Percentiles rank a stretch among this genome's conserved stretches.
These are phyloP conservation scores for Scatophagus argus DNA, from an alignment of 2,113 vertebrate genomes.

Conservation along the genomic window DNA sequence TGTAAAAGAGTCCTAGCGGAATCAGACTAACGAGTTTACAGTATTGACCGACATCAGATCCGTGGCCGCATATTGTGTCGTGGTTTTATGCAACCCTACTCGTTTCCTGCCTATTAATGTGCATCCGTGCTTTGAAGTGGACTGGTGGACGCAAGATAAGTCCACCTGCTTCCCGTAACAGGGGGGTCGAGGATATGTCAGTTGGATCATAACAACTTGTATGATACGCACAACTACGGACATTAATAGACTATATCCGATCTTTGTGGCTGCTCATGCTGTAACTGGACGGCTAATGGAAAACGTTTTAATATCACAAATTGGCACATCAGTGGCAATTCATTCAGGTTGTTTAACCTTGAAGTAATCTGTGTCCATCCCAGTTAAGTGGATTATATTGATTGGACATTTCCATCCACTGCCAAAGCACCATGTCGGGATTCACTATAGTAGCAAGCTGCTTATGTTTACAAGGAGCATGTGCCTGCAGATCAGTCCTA, in stretches of 20 bases:
- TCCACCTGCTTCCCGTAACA: conserved; percentile 65
- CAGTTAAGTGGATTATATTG: conserved; percentile 74
- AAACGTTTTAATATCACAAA: conserved; percentile 28
- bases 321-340: conserved; percentile 39
- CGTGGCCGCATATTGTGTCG: conserved; percentile 63
- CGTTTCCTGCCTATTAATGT: conserved; percentile 67
- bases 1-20: background rate
- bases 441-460: conserved; percentile 44
- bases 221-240: conserved; percentile 1
- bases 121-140: conserved; percentile 52
- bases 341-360: conserved; percentile 71
- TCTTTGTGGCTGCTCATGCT: background rate
- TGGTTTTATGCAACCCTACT: conserved; percentile 15
- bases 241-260: background rate
- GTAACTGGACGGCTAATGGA: conserved; percentile 29
- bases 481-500: conserved; percentile 54
- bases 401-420: conserved; percentile 61
- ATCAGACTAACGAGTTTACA: conserved; percentile 43
- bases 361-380: conserved; percentile 68
- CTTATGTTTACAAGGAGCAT: conserved; percentile 65
- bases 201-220: conserved; percentile 29
- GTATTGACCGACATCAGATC: conserved; percentile 30
- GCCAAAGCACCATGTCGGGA: conserved; percentile 52
- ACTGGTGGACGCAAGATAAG: conserved; percentile 43
- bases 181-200: conserved; percentile 50